A percentile compares a stretch with the other conserved stretches of the same genome.
phyloP scores from a whole-genome alignment of 92 coral and sea anemone genomes.

The Micromussa lordhowensis region DNA sequence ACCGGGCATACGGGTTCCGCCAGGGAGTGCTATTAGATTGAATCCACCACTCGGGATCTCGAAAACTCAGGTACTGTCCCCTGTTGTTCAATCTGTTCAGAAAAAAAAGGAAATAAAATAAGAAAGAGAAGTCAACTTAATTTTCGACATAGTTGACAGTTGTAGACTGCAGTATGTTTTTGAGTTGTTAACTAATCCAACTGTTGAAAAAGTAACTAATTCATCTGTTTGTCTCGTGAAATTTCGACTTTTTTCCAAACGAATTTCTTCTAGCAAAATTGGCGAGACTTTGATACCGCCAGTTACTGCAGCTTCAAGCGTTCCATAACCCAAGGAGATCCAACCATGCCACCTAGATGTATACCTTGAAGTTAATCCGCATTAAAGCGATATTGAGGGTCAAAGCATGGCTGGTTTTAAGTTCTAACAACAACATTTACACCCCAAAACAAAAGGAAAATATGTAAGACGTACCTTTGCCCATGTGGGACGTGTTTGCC shows the following conservation, averaged over 20 bases:
- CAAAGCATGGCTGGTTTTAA: background rate
- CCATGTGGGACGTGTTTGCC: conserved; percentile 91
- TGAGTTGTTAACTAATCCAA: too few relatives aligned
- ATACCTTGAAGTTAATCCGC: too few relatives aligned
- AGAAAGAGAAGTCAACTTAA: background rate
- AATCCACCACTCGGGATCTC: conserved; percentile 96
- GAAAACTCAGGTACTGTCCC: conserved; percentile 81
- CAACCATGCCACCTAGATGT: too few relatives aligned
- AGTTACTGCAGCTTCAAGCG: background rate
- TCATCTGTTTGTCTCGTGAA: background rate
- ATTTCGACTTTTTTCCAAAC: background rate
- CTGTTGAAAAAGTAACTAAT: too few relatives aligned
- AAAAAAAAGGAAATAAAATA: background rate
- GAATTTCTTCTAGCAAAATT: too few relatives aligned
- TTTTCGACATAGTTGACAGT: too few relatives aligned
- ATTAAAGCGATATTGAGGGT: background rate
- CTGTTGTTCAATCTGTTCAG: conserved; percentile 74
- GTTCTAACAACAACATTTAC: background rate
- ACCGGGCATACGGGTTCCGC: conserved; percentile 78
- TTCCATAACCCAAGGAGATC: too few relatives aligned
- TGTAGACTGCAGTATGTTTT: too few relatives aligned
- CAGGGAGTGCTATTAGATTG: conserved; percentile 77
- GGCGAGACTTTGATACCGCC: background rate
- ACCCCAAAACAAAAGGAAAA: background rate
- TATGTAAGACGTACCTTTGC: conserved; percentile 68